phyloP scores from a whole-genome alignment of 2,113 vertebrate genomes.

The Bos javanicus region DNA sequence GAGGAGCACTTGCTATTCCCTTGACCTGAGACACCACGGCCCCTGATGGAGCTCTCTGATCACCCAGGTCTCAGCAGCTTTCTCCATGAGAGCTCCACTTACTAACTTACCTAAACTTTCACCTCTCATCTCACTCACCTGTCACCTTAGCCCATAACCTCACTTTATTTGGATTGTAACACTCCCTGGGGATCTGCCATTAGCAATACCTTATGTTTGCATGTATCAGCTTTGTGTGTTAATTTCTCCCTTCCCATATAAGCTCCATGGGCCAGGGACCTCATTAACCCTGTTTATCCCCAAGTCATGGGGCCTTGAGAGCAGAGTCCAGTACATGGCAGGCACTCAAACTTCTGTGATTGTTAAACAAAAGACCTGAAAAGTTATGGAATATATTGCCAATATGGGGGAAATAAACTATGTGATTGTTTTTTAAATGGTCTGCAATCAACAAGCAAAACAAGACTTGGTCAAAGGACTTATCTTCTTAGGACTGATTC shows the following conservation, averaged over 20 bases:
- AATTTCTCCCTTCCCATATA: neutral
- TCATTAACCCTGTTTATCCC: neutral
- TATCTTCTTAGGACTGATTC: neutral
- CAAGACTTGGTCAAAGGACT: neutral
- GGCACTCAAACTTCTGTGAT: neutral
- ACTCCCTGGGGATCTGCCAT: neutral
- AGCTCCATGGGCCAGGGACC: neutral
- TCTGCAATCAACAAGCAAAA: neutral
- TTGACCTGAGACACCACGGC: neutral
- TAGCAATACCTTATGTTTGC: neutral
- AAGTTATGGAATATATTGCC: neutral
- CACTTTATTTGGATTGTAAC: neutral
- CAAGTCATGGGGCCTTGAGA: neutral
- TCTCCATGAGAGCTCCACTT: neutral
- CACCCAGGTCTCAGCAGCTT: neutral
- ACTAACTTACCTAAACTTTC: neutral
- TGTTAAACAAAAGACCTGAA: neutral
- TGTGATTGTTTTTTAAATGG: neutral
- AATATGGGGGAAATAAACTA: neutral
- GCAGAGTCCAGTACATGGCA: neutral
- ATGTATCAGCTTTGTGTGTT: neutral
- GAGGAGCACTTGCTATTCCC: neutral
- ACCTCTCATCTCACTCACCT: neutral
- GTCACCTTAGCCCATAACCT: neutral
- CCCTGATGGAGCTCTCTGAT: neutral